Evolutionary conservation across 2,113 vertebrate species (phyloP).

Genomic region (Monarcha castaneiventris): DNA sequence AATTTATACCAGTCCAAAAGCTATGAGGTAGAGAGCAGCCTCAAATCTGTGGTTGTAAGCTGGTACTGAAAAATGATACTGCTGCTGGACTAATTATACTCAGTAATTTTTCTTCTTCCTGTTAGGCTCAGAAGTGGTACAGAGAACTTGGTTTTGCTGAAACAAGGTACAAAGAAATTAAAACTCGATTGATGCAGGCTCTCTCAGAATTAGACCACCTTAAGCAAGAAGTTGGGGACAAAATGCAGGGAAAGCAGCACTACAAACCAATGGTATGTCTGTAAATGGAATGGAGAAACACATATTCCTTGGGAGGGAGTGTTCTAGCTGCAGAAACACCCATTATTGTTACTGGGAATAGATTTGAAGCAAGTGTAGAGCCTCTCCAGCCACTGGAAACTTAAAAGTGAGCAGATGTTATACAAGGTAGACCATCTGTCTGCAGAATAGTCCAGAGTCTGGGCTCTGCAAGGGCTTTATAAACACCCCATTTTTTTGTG

Average conservation of each 20-base stretch:
- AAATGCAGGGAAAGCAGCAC: neutral
- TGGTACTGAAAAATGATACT: neutral
- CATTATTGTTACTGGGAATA: neutral
- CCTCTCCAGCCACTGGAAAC: neutral
- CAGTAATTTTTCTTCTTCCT: neutral
- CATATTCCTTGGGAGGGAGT: neutral
- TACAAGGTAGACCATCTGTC: neutral
- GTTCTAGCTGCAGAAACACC: neutral
- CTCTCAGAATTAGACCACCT: neutral
- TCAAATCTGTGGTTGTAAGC: neutral
- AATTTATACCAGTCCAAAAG: neutral
- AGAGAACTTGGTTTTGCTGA: slow-evolving; percentile 70
- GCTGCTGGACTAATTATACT: neutral
- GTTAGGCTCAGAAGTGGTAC: slow-evolving; percentile 68
- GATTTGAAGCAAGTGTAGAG: neutral
- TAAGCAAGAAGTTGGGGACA: neutral
- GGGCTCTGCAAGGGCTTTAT: neutral
- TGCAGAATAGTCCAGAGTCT: neutral
- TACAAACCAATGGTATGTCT: slow-evolving; percentile 5
- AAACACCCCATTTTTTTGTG: neutral
- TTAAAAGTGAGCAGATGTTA: neutral
- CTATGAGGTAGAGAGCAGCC: neutral
- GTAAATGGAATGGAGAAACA: neutral
- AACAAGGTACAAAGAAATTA: slow-evolving; percentile 51
- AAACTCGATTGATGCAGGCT: neutral